Conservation (phyloP, 2,797 vertebrate genomes). For the Balearica regulorum region DNA sequence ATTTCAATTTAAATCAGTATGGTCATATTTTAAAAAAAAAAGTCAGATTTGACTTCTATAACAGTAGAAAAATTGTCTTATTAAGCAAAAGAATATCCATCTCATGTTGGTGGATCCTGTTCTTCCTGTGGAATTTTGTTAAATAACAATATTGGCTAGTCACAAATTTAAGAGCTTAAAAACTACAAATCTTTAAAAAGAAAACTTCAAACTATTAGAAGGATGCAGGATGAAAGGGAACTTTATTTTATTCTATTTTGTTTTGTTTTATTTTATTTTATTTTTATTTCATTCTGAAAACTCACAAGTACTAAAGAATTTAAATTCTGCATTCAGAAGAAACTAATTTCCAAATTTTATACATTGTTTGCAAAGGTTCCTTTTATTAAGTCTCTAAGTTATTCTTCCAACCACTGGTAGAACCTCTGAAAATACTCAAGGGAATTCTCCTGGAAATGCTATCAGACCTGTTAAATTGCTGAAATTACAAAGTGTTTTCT, state of each 20-base stretch:
- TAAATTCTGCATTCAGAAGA: constrained; percentile 52
- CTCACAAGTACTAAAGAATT: constrained; percentile 31
- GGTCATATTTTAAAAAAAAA: neutral
- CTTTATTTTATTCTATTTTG: constrained; percentile 46
- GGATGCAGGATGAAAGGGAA: neutral
- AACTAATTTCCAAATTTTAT: constrained; percentile 55
- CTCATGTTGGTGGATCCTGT: neutral
- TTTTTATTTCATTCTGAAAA: constrained; percentile 57
- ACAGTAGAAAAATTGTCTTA: neutral
- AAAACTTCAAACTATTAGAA: neutral
- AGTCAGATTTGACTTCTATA: neutral
- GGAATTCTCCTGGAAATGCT: constrained; percentile 46
- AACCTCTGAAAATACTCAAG: constrained; percentile 47
- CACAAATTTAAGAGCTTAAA: constrained; percentile 52
- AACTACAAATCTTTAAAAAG: neutral
- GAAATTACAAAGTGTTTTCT: constrained; percentile 34
- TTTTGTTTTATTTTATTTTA: constrained; percentile 35
- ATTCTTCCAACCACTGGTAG: constrained; percentile 56
- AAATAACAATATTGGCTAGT: constrained; percentile 30
- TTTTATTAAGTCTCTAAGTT: constrained; percentile 1
- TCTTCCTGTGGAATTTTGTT: neutral
- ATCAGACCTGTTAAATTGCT: neutral
- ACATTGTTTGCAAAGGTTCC: constrained; percentile 47
- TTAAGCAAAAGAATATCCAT: neutral
- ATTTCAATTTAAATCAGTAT: neutral